These are phyloP conservation scores for Orthosia incerta DNA, from an alignment of 2,888 invertebrate genomes.

Conservation along the genomic window DNA sequence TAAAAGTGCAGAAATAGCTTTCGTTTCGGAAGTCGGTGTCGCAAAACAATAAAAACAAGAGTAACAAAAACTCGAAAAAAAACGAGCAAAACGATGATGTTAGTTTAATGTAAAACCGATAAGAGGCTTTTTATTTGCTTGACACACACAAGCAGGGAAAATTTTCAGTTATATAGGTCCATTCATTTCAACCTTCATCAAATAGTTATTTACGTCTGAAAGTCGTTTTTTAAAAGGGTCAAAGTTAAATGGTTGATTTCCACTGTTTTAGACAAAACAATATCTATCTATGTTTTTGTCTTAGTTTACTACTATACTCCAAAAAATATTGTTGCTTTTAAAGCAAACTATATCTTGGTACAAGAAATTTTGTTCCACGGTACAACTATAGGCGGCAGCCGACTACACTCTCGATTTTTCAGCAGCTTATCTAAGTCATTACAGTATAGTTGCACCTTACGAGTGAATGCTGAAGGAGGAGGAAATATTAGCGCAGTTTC, in stretches of 20 bases:
- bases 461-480: conserved; percentile 68
- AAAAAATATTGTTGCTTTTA: too few species aligned
- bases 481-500: conserved; percentile 81
- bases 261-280: too few species aligned
- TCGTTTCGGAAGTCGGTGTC: too few species aligned
- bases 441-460: conserved; percentile 54
- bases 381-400: background rate
- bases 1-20: too few species aligned
- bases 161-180: conserved; percentile 9
- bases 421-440: conserved; percentile 43
- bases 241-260: background rate
- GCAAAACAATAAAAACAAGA: too few species aligned
- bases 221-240: background rate
- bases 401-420: conserved; percentile 43
- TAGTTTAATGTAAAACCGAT: conserved; percentile 54
- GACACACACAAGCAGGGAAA: conserved; percentile 8
- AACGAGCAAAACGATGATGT: conserved; percentile 32
- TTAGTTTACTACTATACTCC: too few species aligned
- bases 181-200: conserved; percentile 13
- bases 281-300: too few species aligned
- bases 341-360: too few species aligned
- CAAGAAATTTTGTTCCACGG: background rate
- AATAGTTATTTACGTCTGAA: conserved; percentile 11
- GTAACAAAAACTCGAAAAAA: too few species aligned
- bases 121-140: conserved; percentile 50